Percentiles rank a stretch among this genome's conserved stretches.
phyloP scores from a whole-genome alignment of 1,140 invertebrate species.

The Drosophila persimilis region DNA sequence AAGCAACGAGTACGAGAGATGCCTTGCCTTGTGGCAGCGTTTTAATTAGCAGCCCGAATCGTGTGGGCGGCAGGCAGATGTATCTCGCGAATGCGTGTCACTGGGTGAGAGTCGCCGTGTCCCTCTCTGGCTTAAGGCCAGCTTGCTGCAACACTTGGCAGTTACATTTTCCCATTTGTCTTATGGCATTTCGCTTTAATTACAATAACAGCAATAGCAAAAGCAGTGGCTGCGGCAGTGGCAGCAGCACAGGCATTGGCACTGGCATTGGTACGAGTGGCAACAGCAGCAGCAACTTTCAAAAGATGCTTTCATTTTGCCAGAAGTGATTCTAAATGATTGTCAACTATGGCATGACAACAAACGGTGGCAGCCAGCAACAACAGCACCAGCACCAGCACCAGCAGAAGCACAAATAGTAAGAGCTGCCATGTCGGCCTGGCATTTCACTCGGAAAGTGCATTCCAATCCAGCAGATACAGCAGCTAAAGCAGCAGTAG shows the following conservation, averaged over 20 bases:
- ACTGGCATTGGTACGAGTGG: slow-evolving; percentile 6
- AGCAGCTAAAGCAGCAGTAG: slow-evolving; percentile 10
- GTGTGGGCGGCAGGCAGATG: slow-evolving; percentile 35
- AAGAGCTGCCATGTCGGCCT: slow-evolving; percentile 69
- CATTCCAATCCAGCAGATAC: slow-evolving; percentile 66
- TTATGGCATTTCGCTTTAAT: slow-evolving; percentile 80
- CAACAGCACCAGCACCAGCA: slow-evolving; percentile 16
- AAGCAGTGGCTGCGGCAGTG: slow-evolving; percentile 4
- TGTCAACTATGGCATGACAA: slow-evolving; percentile 78
- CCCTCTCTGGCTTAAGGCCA: background rate
- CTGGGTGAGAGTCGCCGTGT: slow-evolving; percentile 66
- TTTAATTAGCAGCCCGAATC: slow-evolving; percentile 64
- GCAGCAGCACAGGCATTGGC: slow-evolving; percentile 8
- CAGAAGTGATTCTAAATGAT: slow-evolving; percentile 81
- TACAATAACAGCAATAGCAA: slow-evolving; percentile 65
- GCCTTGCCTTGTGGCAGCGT: slow-evolving; percentile 11
- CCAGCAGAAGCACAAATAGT: slow-evolving; percentile 28
- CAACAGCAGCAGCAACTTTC: slow-evolving; percentile 70
- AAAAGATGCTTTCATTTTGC: slow-evolving; percentile 81
- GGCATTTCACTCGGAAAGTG: slow-evolving; percentile 80
- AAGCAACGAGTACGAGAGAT: too few species aligned
- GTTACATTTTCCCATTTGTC: slow-evolving; percentile 79
- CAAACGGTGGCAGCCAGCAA: slow-evolving; percentile 51
- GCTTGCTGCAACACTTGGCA: slow-evolving; percentile 60
- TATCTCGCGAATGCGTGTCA: slow-evolving; percentile 71